Evolutionary conservation across 2,888 invertebrate genomes (phyloP).

Genomic region (Emesis russula): DNA sequence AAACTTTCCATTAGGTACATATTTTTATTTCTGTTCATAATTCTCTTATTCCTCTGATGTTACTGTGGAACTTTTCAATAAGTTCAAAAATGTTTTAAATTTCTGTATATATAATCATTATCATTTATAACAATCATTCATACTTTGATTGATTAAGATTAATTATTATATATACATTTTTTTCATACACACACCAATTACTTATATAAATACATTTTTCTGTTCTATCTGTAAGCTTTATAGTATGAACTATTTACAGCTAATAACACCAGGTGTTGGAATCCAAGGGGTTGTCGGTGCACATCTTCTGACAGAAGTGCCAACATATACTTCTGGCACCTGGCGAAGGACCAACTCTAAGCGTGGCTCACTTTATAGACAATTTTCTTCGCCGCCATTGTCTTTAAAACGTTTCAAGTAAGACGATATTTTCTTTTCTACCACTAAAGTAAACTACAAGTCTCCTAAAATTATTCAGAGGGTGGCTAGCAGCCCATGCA

Average conservation of each 20-base stretch:
- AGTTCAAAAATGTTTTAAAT: too few species aligned
- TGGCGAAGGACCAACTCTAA: conserved; percentile 91
- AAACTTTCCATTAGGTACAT: too few species aligned
- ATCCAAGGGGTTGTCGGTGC: conserved; percentile 93
- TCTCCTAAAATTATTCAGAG: neutral
- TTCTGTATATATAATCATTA: too few species aligned
- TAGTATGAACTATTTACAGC: conserved; percentile 10
- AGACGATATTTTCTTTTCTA: conserved; percentile 15
- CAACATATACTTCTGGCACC: conserved; percentile 93
- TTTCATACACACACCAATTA: too few species aligned
- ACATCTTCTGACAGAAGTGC: conserved; percentile 93
- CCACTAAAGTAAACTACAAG: neutral
- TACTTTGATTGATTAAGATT: too few species aligned
- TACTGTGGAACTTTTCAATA: too few species aligned
- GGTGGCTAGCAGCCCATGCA: neutral
- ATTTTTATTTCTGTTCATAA: too few species aligned
- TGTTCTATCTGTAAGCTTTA: neutral
- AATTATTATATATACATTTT: too few species aligned
- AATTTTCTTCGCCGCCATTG: conserved; percentile 93
- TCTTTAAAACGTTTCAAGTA: conserved; percentile 91
- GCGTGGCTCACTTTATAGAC: conserved; percentile 91
- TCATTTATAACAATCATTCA: too few species aligned
- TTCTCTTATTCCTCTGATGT: too few species aligned
- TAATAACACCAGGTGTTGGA: conserved; percentile 89
- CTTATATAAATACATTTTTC: too few species aligned